Evolutionary conservation across 2,888 invertebrate species (phyloP).

Genomic region (Drosophila conformis): DNA sequence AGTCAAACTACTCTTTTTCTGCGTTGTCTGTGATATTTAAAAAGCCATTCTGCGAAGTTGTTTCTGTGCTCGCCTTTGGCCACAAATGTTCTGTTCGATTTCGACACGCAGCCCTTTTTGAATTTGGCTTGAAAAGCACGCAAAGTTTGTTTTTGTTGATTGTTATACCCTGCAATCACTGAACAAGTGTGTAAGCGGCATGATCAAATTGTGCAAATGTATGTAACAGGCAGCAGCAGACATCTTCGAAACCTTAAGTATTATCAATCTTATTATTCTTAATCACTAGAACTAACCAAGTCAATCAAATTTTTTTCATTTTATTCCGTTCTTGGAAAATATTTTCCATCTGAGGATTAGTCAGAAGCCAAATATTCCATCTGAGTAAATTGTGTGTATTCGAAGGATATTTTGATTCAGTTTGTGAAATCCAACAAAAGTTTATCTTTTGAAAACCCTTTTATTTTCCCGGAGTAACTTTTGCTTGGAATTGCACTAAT

Average conservation of each 20-base stretch:
- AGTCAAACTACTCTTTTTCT: neutral
- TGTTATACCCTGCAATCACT: slow-evolving; percentile 6
- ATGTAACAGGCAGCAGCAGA: neutral
- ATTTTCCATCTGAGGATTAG: neutral
- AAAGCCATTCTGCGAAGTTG: slow-evolving; percentile 35
- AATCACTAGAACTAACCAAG: too few species aligned
- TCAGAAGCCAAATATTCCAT: neutral
- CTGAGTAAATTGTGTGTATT: neutral
- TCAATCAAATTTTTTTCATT: neutral
- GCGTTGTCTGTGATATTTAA: slow-evolving; percentile 9
- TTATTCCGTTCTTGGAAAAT: neutral
- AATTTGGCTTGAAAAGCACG: slow-evolving; percentile 59
- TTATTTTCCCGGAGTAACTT: neutral
- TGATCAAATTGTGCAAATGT: neutral
- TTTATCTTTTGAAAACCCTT: neutral
- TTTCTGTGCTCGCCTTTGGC: slow-evolving; percentile 35
- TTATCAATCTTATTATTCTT: neutral
- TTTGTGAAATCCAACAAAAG: neutral
- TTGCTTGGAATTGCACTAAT: neutral
- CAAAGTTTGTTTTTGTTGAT: slow-evolving; percentile 49
- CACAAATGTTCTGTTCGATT: slow-evolving; percentile 54
- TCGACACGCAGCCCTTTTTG: slow-evolving; percentile 69
- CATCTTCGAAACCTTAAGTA: neutral
- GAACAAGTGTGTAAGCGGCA: neutral
- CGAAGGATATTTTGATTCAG: neutral